Base-by-base conservation (phyloP, 2,113 vertebrate species). In the Lethenteron reissneri region DNA sequence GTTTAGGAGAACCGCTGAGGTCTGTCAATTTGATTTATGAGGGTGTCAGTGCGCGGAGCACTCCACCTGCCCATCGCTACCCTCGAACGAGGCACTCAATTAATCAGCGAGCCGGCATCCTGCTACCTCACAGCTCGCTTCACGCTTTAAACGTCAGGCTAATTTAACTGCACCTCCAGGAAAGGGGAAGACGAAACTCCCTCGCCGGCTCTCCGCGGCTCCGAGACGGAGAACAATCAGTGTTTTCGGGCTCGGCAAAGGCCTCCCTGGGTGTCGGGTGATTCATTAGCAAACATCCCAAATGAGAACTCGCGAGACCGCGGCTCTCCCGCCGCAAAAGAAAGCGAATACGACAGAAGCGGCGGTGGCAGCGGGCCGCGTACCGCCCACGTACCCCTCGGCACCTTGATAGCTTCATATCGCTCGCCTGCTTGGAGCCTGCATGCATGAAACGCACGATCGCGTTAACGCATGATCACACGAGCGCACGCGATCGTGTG, bases 1-100 rank as follows among this genome's bases (percentile, higher is more conserved):
- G 41, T 41, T 41, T 7, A 41, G 41, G 41, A 41, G 41, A 41
- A 41, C 41, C 41, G 41, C 41, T 41, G 41, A 41, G 41, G 41
- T 68, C 64, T 68, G 64, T 68, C 64, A 68, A n/a, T 17, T n/a
- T 68, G 64, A 68, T 68, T 68, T 68, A 68, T 68, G 64, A 68
- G 64, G 64, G n/a, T 68, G 64, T 25, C 64, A 17, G n/a, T n/a
- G n/a, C 64, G 9, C 64, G 25, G n/a, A 68, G n/a, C 64, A 25
- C 64, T 41, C 64, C n/a, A 25, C 64, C 64, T 68, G 64, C 64
- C n/a, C 64, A n/a, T 10, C n/a, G 64, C 64, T 25, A 17, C n/a
- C 25, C 64, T 25, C 64, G 25, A n/a, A 68, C 64, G 25, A 68
- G 64, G 10, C 64, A 68, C n/a, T 68, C 64, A 68, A 68, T 68